phyloP scores from a whole-genome alignment of 2,797 vertebrate species.

The Paguma larvata region DNA sequence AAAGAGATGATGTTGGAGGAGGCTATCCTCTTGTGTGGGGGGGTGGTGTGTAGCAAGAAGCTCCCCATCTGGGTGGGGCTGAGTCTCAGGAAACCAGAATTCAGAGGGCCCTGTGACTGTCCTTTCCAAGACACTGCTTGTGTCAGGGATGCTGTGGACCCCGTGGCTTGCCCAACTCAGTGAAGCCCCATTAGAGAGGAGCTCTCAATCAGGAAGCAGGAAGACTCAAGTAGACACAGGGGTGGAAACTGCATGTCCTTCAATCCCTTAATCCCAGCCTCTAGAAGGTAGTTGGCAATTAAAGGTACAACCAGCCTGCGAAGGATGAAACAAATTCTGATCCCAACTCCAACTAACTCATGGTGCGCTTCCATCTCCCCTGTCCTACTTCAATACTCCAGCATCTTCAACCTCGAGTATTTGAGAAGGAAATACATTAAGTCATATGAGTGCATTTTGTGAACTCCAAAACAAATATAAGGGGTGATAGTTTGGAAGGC shows the following conservation, averaged over 20 bases:
- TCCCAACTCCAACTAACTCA: background rate
- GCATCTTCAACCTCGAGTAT: background rate
- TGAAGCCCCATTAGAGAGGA: background rate
- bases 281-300: background rate
- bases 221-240: background rate
- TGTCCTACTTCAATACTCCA: background rate
- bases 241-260: background rate
- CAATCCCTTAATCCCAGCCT: background rate
- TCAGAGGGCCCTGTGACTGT: background rate
- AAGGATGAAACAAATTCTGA: background rate
- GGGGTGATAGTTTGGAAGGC: background rate
- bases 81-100: background rate
- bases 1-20: background rate
- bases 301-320: background rate
- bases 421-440: slow-evolving; percentile 6
- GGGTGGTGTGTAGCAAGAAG: background rate
- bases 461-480: slow-evolving; percentile 29
- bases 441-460: background rate
- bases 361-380: background rate
- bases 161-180: background rate
- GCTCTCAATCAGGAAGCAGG: background rate
- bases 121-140: background rate
- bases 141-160: background rate
- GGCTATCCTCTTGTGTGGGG: too few relatives aligned
- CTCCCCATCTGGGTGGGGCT: background rate